These are phyloP conservation scores for Myripristis jacobus DNA, from an alignment of 2,797 vertebrate species.

Conservation along the genomic window DNA sequence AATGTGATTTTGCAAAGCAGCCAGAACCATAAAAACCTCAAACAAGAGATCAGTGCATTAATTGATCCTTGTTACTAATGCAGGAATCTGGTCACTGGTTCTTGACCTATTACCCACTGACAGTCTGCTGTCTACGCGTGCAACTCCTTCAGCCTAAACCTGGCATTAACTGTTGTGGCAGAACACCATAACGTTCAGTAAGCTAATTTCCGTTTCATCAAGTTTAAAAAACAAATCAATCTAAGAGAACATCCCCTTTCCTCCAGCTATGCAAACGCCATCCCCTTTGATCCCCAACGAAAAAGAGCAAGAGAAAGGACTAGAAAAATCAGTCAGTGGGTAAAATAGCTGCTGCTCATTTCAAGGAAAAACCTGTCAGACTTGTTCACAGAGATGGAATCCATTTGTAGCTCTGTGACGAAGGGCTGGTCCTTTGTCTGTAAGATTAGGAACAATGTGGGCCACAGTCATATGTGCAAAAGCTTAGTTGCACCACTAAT, in stretches of 20 bases:
- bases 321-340: constrained; percentile 1
- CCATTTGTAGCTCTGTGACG: constrained; percentile 17
- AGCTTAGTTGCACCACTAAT: constrained; percentile 7
- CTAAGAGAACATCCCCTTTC: not conserved
- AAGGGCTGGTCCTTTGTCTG: constrained; percentile 10
- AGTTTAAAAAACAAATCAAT: not conserved
- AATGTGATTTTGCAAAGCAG: not conserved
- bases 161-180: not conserved
- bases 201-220: not conserved
- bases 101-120: not conserved
- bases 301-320: constrained; percentile 13
- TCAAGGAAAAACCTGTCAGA: constrained; percentile 55
- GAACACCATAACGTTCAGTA: not conserved
- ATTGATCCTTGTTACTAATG: constrained; percentile 1
- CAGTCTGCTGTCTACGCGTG: not conserved
- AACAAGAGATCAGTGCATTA: not conserved
- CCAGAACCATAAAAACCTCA: not conserved
- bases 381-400: constrained; percentile 56
- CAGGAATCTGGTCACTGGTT: not conserved
- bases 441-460: constrained; percentile 21
- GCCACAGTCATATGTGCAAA: constrained; percentile 25
- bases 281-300: not conserved
- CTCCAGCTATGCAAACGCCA: constrained; percentile 12
- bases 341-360: constrained; percentile 35
- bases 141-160: not conserved